Base-by-base conservation (phyloP, 2,888 invertebrate species). In the Acanthosepion esculentum region DNA sequence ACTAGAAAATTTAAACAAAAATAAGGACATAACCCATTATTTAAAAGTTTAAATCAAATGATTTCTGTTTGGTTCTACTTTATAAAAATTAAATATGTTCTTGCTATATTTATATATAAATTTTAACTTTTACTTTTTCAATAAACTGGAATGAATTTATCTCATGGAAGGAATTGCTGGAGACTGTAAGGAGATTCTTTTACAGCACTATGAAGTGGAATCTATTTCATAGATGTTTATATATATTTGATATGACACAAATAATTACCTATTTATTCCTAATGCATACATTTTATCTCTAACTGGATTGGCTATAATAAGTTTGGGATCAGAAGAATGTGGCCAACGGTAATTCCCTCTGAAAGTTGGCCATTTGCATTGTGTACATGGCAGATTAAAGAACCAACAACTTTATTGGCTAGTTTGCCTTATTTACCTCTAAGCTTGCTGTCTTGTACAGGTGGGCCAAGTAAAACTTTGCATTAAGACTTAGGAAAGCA, bases 301-400 rank as follows among this genome's bases (percentile, higher is more conserved):
- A 78, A 78, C 15, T 78, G 78, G n/a, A 78, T 78, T 78, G 78
- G n/a, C n/a, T n/a, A n/a, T 78, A n/a, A n/a, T n/a, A 78, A 78
- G 78, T 78, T 78, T n/a, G n/a, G n/a, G n/a, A n/a, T 78, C 78
- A 78, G n/a, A 78, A 78, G n/a, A 78, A 78, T 3, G 0, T 78
- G 15, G n/a, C 78, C n/a, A 78, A 5, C 78, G 33, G 78, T n/a
- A 78, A n/a, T 78, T 78, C 33, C 78, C n/a, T 33, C 15, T n/a
- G 15, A 33, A 12, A n/a, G 10, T 78, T n/a, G n/a, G 33, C 12
- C n/a, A 78, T 78, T 78, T 78, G 20, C 23, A 59, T 20, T 59
- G 78, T 78, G 78, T n/a, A 33, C 23, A n/a, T 15, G n/a, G n/a
- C 15, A 33, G 78, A 78, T 78, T 78, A n/a, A 78, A 33, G 78